Base-by-base conservation (phyloP, 2,888 invertebrate genomes). In the Torymus texanus region DNA sequence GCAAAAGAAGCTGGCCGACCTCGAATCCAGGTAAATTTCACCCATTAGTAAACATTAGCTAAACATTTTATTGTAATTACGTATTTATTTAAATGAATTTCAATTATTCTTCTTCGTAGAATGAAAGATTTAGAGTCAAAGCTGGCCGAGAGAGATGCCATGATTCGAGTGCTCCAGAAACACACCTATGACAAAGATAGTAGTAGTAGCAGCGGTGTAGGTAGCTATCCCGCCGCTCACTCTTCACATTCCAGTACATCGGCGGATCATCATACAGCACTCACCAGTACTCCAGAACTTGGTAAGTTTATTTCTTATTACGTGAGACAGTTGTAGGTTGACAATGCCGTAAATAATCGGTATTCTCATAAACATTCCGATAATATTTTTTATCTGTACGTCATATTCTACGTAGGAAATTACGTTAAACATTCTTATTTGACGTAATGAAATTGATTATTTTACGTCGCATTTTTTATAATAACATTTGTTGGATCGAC, bases 61-160 rank as follows among this genome's bases (percentile, higher is more conserved):
- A 68, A 61, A 63, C 51, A 41, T 61, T 29, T 59, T 73, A 66
- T 0, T 74, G 55, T 70, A 53, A n/a, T n/a, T 13, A 12, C 75
- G 2, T n/a, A 16, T 14, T 65, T 18, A 58, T 18, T 71, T 61
- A 41, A 41, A 63, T 41, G 29, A n/a, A n/a, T 53, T 66, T n/a
- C 1, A 59, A 29, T 62, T 56, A 61, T 65, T 63, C 41, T 71
- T 86, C 84, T 29, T 83, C 13, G 11, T 29, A 95, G 95, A 87
- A 93, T 96, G 84, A 97, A 97, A 89, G 96, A 96, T 90, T 91
- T 96, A 82, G 97, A 97, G 90, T 96, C 96, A 3, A 96, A 96
- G 88, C 92, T 97, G 77, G 96, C 96, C 0, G 97, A 97, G 89
- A 94, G 95, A 78, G 97, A 97, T 88, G 97, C 97, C 0, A 96